Percentiles rank a stretch among this genome's conserved stretches.
Conservation (phyloP, 2,113 vertebrate genomes). For the Tetraodon nigroviridis region DNA sequence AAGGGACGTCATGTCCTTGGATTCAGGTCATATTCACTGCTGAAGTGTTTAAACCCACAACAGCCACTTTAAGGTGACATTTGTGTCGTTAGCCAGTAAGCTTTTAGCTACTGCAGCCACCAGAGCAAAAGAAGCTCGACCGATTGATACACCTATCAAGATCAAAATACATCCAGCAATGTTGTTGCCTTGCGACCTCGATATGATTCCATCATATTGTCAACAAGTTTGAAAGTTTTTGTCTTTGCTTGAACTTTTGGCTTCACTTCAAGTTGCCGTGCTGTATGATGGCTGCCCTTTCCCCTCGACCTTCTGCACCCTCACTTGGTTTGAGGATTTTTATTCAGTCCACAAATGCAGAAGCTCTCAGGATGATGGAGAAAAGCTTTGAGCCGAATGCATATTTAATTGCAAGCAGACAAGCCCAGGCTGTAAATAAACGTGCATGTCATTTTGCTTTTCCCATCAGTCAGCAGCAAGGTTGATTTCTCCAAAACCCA, state of each 20-base stretch:
- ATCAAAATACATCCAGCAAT: background rate
- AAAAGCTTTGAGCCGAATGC: constrained; percentile 33
- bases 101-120: background rate
- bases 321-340: constrained; percentile 18
- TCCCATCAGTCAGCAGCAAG: constrained; percentile 51
- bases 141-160: background rate
- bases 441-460: constrained; percentile 42
- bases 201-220: constrained; percentile 3
- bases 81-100: no score
- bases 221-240: constrained; percentile 1
- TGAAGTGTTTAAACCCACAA: no score
- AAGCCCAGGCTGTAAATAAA: constrained; percentile 37
- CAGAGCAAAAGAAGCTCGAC: background rate
- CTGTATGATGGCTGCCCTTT: constrained; percentile 1
- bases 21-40: no score
- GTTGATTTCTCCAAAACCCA: constrained; percentile 53
- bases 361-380: constrained; percentile 28
- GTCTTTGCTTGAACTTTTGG: constrained; percentile 7
- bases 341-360: background rate
- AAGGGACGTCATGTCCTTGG: no score
- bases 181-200: background rate
- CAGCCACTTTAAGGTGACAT: no score
- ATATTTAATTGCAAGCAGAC: constrained; percentile 43
- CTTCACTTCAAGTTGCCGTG: constrained; percentile 10
- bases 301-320: constrained; percentile 26